These are phyloP conservation scores for Phyllostomus discolor DNA, from an alignment of 2,113 vertebrate species.

Conservation along the genomic window DNA sequence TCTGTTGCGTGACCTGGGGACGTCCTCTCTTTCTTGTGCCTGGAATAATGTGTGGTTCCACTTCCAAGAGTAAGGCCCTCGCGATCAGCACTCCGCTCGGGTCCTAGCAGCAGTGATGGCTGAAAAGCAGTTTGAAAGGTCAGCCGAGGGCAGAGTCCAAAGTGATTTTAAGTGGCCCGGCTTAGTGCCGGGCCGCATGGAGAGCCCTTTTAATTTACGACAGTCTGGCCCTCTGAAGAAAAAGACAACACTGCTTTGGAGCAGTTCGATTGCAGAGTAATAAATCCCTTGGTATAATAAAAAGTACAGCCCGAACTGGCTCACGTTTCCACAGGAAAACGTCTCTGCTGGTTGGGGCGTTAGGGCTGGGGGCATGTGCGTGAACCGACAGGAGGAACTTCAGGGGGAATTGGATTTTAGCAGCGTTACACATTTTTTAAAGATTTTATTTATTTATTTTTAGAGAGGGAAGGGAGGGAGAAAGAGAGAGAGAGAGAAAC, in stretches of 20 bases:
- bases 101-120: constrained; percentile 67
- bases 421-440: background rate
- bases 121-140: constrained; percentile 75
- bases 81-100: background rate
- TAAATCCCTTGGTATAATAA: constrained; percentile 77
- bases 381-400: background rate
- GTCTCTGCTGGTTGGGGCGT: background rate
- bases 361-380: background rate
- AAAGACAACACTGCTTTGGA: constrained; percentile 75
- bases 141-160: constrained; percentile 75
- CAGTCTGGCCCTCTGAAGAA: constrained; percentile 73
- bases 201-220: constrained; percentile 80
- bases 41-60: constrained; percentile 37
- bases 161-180: constrained; percentile 76
- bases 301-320: constrained; percentile 62
- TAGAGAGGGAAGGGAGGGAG: too few relatives aligned
- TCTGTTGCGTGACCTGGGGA: background rate
- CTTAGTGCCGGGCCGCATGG: constrained; percentile 73
- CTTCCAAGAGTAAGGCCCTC: constrained; percentile 49
- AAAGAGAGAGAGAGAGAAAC: too few relatives aligned
- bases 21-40: background rate
- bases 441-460: too few relatives aligned
- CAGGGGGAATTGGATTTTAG: background rate
- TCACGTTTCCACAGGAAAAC: constrained; percentile 67
- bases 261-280: constrained; percentile 77